Evolutionary conservation across 2,797 vertebrate species (phyloP).

Genomic region (Spinus olivaceus): DNA sequence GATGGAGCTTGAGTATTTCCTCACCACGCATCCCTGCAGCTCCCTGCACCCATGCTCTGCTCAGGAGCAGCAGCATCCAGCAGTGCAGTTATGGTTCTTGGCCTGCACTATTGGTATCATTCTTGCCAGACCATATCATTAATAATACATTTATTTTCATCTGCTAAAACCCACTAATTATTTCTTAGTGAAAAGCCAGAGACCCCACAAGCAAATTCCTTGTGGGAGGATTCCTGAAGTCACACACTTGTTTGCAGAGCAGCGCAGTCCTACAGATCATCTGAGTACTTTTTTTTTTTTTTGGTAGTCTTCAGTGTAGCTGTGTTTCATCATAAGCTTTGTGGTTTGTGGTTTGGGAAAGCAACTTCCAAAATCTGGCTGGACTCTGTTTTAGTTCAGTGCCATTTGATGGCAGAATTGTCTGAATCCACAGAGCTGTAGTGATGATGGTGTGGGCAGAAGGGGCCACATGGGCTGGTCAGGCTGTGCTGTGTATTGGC

Average conservation of each 20-base stretch:
- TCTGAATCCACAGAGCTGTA: not conserved
- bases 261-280: too few relatives aligned
- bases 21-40: not conserved
- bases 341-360: not conserved
- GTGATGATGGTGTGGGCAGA: not conserved
- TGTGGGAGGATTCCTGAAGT: not conserved
- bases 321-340: not conserved
- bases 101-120: not conserved
- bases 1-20: slow-evolving; percentile 56
- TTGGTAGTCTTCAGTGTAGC: not conserved
- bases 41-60: not conserved
- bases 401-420: not conserved
- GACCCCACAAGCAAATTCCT: not conserved
- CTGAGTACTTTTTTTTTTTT: not conserved
- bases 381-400: not conserved
- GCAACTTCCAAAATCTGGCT: not conserved
- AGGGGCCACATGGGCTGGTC: not conserved
- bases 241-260: not conserved
- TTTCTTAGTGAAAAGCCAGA: not conserved
- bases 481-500: not conserved
- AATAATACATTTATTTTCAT: not conserved
- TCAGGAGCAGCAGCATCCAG: not conserved
- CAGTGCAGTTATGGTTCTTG: not conserved
- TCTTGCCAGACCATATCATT: not conserved
- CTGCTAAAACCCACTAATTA: not conserved